A percentile compares a stretch with the other conserved stretches of the same genome.
Evolutionary conservation across 2,888 invertebrate species (phyloP).

Genomic region (Arge pagana): DNA sequence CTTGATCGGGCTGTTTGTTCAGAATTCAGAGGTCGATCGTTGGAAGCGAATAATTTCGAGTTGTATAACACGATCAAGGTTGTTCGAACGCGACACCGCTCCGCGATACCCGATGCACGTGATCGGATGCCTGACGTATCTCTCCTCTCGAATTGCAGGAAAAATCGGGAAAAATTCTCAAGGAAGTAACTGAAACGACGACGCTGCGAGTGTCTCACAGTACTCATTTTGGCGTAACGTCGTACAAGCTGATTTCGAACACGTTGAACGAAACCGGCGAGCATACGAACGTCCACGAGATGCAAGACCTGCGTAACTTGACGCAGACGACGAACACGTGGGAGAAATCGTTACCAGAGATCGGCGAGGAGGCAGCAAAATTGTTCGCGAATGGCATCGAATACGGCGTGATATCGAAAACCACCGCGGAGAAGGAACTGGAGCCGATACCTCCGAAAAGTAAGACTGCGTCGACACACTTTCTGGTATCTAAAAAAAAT

Average conservation of each 20-base stretch:
- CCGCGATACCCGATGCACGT: conserved; percentile 1
- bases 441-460: background rate
- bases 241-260: conserved; percentile 62
- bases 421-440: background rate
- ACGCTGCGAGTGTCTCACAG: conserved; percentile 62
- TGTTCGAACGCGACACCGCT: background rate
- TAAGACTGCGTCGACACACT: too few species aligned
- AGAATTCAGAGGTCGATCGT: too few species aligned
- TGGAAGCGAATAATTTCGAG: too few species aligned
- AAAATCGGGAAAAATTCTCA: conserved; percentile 59
- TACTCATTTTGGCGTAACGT: conserved; percentile 61
- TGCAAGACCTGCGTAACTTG: conserved; percentile 26
- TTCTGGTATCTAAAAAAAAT: too few species aligned
- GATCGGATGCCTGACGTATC: too few species aligned
- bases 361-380: too few species aligned
- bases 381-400: too few species aligned
- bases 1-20: too few species aligned
- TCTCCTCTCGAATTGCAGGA: conserved; percentile 37
- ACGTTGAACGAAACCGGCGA: conserved; percentile 55
- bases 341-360: too few species aligned
- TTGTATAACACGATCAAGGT: too few species aligned
- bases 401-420: too few species aligned
- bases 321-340: too few species aligned
- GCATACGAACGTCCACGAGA: conserved; percentile 40
- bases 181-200: conserved; percentile 62